A percentile compares a stretch with the other conserved stretches of the same genome.
phyloP scores from a whole-genome alignment of 23 tunicate species.

The Halocynthia aurantium region DNA sequence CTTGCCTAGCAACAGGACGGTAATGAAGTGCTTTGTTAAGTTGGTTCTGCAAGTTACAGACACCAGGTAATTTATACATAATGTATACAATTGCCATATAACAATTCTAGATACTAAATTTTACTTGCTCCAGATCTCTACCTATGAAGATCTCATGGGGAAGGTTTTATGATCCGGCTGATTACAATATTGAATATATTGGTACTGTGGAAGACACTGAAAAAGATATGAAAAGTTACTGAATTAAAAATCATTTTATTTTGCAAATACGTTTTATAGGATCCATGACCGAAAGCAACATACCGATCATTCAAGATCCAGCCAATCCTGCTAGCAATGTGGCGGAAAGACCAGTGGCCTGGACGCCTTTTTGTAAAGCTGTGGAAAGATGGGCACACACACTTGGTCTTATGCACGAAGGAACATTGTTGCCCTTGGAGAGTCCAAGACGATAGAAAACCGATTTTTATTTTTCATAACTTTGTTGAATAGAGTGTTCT shows the following conservation, averaged over 20 bases:
- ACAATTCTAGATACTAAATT: background rate
- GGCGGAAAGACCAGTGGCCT: conserved; percentile 78
- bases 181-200: conserved; percentile 88
- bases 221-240: too few relatives aligned
- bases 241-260: background rate
- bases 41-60: conserved; percentile 54
- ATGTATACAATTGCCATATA: background rate
- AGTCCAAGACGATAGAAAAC: conserved; percentile 1
- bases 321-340: conserved; percentile 92
- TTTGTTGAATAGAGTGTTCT: too few relatives aligned
- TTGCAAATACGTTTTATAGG: background rate
- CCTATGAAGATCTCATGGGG: conserved; percentile 70
- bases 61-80: conserved; percentile 30
- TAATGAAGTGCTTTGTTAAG: conserved; percentile 61
- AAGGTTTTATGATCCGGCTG: conserved; percentile 80
- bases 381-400: conserved; percentile 55
- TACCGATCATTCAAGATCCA: conserved; percentile 90
- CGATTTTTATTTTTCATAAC: too few relatives aligned
- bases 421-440: conserved; percentile 25
- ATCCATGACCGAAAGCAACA: background rate
- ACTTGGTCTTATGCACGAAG: conserved; percentile 55
- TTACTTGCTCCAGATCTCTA: conserved; percentile 34
- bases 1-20: conserved; percentile 58
- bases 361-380: conserved; percentile 65
- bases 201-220: conserved; percentile 38